phyloP scores from a whole-genome alignment of 2,888 invertebrate genomes.

The Torymus auratus region DNA sequence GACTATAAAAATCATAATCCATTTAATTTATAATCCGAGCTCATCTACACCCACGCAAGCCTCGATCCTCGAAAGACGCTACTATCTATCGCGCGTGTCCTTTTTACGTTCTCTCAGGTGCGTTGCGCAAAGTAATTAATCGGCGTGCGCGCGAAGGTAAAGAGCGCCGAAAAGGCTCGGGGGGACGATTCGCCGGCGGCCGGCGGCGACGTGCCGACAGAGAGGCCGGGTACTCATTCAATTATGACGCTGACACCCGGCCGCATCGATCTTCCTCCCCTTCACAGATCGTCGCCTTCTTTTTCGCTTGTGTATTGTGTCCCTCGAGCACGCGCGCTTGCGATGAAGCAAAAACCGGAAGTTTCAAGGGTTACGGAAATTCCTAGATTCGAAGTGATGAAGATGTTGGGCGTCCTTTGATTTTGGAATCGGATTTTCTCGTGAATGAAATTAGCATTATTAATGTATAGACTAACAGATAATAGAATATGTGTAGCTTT shows the following conservation, averaged over 20 bases:
- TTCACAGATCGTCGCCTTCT: conserved; percentile 16
- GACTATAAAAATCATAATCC: no score
- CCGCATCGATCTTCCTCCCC: conserved; percentile 71
- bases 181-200: conserved; percentile 39
- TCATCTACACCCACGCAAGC: no score
- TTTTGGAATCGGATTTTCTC: no score
- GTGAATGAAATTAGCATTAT: no score
- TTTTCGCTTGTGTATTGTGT: neutral
- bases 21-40: no score
- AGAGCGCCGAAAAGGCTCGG: conserved; percentile 59
- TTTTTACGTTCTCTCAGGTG: neutral
- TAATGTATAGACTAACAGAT: no score
- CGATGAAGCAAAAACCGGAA: neutral
- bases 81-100: neutral
- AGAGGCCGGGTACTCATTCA: conserved; percentile 71
- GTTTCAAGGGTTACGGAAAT: no score
- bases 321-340: neutral
- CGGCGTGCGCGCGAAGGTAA: conserved; percentile 54
- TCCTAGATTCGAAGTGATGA: no score
- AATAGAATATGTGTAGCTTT: no score
- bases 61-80: neutral
- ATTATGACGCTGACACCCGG: conserved; percentile 74
- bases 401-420: no score
- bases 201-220: conserved; percentile 64
- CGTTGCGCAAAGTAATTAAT: conserved; percentile 67